A percentile compares a stretch with the other conserved stretches of the same genome.
These are phyloP conservation scores for Notospermus geniculatus DNA, from an alignment of 1,140 invertebrate species.

Conservation along the genomic window DNA sequence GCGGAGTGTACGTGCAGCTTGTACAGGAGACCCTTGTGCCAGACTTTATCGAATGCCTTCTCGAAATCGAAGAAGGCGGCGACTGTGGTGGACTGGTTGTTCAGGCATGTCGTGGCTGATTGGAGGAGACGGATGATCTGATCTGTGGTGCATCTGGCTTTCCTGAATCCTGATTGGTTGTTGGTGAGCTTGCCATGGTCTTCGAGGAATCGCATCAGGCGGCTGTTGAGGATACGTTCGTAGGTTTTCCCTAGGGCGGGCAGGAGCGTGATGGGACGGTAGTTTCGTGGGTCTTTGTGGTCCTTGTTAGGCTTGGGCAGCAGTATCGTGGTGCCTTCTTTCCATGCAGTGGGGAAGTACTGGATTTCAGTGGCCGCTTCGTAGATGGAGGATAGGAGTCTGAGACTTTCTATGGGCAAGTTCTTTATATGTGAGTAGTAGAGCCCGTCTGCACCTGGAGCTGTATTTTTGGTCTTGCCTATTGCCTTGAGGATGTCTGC, in stretches of 20 bases:
- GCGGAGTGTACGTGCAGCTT: not conserved
- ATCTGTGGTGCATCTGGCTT: not conserved
- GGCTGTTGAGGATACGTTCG: not conserved
- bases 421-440: no score
- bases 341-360: not conserved
- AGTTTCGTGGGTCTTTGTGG: not conserved
- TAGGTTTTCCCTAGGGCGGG: not conserved
- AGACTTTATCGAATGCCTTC: not conserved
- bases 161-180: not conserved
- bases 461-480: no score
- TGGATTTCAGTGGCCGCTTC: no score
- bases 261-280: not conserved
- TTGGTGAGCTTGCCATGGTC: not conserved
- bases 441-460: no score
- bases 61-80: not conserved
- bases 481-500: no score
- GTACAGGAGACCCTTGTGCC: not conserved
- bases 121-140: not conserved
- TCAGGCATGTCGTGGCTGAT: not conserved
- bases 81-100: no score
- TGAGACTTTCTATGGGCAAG: no score
- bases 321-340: not conserved
- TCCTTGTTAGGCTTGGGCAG: not conserved
- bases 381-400: no score
- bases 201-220: not conserved